phyloP scores from a whole-genome alignment of 2,797 vertebrate species.

The Silurus aristotelis region DNA sequence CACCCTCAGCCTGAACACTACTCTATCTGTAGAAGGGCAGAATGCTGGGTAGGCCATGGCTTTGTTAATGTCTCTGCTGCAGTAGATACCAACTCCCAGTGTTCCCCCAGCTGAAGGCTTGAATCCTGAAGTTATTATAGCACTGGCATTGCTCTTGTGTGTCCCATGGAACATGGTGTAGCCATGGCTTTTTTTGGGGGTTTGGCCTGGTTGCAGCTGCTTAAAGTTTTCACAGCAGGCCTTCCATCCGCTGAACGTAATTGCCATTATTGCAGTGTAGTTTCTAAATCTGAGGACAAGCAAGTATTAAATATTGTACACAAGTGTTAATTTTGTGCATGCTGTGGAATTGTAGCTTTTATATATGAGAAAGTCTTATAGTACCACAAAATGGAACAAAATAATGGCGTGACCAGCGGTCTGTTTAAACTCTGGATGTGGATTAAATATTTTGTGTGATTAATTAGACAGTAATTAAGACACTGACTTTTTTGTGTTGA shows the following conservation, averaged over 20 bases:
- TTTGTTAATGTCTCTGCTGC: constrained; percentile 61
- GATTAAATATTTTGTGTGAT: background rate
- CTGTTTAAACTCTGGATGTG: background rate
- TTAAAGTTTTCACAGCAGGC: constrained; percentile 46
- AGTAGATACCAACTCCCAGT: constrained; percentile 61
- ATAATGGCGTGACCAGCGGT: background rate
- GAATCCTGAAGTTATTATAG: constrained; percentile 60
- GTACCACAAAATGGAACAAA: background rate
- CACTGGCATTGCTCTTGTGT: constrained; percentile 42
- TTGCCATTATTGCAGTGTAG: constrained; percentile 44
- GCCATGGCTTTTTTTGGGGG: constrained; percentile 51
- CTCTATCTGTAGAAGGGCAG: constrained; percentile 51
- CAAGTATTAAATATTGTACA: background rate
- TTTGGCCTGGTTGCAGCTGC: constrained; percentile 58
- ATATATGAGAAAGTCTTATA: background rate
- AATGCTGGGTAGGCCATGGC: constrained; percentile 49
- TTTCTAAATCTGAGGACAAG: background rate
- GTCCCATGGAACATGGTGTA: constrained; percentile 65
- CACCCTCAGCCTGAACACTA: constrained; percentile 57
- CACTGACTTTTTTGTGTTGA: too few species aligned
- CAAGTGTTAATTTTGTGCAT: background rate
- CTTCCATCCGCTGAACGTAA: constrained; percentile 59
- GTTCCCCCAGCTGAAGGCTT: constrained; percentile 53
- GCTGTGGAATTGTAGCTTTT: background rate
- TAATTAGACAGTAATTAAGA: background rate